These are phyloP conservation scores for Antedon bifida DNA, from an alignment of 35 echinoderm and acorn worm genomes.

Conservation along the genomic window DNA sequence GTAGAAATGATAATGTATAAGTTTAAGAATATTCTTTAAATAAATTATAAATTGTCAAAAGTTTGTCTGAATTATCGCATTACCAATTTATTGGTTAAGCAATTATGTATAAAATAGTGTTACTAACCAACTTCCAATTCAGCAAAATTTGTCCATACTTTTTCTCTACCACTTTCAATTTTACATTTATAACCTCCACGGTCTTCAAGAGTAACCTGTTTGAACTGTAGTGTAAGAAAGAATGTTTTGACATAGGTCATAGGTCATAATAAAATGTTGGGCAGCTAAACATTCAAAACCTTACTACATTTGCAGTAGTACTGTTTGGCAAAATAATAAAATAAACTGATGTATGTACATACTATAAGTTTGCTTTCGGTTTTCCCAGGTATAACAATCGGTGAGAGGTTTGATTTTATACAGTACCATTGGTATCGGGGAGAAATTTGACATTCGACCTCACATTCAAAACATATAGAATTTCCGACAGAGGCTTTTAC, in stretches of 20 bases:
- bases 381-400: background rate
- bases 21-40: too few relatives aligned
- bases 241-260: too few relatives aligned
- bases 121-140: background rate
- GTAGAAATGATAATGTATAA: too few relatives aligned
- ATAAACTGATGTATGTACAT: background rate
- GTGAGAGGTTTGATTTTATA: background rate
- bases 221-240: constrained; percentile 15
- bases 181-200: constrained; percentile 40
- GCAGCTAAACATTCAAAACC: too few relatives aligned
- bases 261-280: too few relatives aligned
- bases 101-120: too few relatives aligned
- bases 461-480: constrained; percentile 26
- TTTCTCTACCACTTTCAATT: constrained; percentile 20
- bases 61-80: too few relatives aligned
- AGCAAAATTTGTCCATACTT: constrained; percentile 13
- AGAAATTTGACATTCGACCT: constrained; percentile 35
- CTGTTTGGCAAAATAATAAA: too few relatives aligned
- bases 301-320: too few relatives aligned
- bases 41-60: too few relatives aligned
- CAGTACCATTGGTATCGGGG: constrained; percentile 84
- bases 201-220: constrained; percentile 30
- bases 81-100: too few relatives aligned
- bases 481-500: constrained; percentile 18
- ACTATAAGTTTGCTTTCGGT: background rate